Conservation (phyloP, 2,888 invertebrate genomes). For the Trichopoda pennipes region DNA sequence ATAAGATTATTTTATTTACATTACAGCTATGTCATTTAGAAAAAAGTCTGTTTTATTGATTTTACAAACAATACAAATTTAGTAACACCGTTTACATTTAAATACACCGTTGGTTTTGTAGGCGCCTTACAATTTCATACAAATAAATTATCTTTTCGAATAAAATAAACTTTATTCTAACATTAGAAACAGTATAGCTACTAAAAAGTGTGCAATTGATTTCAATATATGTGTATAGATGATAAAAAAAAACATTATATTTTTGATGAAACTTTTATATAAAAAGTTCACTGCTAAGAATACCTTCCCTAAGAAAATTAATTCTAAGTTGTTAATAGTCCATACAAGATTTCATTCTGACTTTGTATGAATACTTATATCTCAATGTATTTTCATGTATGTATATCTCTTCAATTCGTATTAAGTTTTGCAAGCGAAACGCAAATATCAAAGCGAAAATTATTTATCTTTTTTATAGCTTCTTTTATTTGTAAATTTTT, state of each 20-base stretch:
- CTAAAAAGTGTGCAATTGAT: too few relatives aligned
- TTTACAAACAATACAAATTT: too few relatives aligned
- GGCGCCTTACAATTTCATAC: too few relatives aligned
- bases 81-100: too few relatives aligned
- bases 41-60: too few relatives aligned
- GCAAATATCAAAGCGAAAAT: constrained; percentile 68
- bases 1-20: too few relatives aligned
- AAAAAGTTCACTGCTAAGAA: background rate
- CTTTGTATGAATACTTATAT: background rate
- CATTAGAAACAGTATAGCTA: too few relatives aligned
- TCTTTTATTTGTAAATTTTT: constrained; percentile 16
- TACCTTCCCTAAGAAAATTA: constrained; percentile 22
- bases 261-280: background rate
- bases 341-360: constrained; percentile 25
- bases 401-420: constrained; percentile 10
- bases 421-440: constrained; percentile 47
- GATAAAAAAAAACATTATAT: background rate
- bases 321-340: constrained; percentile 37
- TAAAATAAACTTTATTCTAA: too few relatives aligned
- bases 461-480: constrained; percentile 37
- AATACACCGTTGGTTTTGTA: too few relatives aligned
- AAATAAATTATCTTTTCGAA: too few relatives aligned
- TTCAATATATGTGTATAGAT: too few relatives aligned
- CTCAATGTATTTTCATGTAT: background rate
- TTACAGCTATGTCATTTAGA: too few relatives aligned